Base-by-base conservation (phyloP, 2,888 invertebrate genomes). In the Dryadula phaetusa region DNA sequence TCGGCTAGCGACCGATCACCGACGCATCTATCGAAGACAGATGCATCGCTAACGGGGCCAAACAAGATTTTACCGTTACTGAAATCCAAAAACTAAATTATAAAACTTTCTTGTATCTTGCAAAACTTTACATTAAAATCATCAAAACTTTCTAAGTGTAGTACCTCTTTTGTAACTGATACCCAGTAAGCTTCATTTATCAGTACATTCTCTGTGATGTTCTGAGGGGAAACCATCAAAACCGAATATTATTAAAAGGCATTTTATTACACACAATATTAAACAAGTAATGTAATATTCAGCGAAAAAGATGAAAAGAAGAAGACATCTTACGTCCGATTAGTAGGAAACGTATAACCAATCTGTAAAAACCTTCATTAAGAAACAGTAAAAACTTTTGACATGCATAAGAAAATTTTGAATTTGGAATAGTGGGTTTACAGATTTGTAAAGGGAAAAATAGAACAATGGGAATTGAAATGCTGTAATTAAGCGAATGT, bases 181-280 rank as follows among this genome's bases (percentile, higher is more conserved):
- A 97, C 96, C 97, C 97, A 97, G 94, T 96, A 96, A 88, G 97
- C 97, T 95, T 97, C 97, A 95, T 97, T 98, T 94, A 97, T 95
- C 95, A 97, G 97, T 94, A 97, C 96, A 95, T 97, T 96, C 95
- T 97, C 97, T 94, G 97, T 97, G 96, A 98, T 97, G 95, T 98
- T 98, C 98, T 98, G 97, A 94, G 95, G 95, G 94, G 94, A 95
- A 94, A 95, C 88, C 89, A 90, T 88, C 87, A 92, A 92, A 91
- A 91, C 80, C 84, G 85, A 90, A 82, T 80, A 81, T 90, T 90
- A 92, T 90, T 91, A 90, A 85, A 84, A 87, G 77, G 84, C 81
- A 88, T 82, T 86, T 82, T 80, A 71, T 74, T 69, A 77, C 72
- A 77, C 70, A 80, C 67, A 76, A 68, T 72, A 71, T 70, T 64